phyloP scores from a whole-genome alignment of 2,797 vertebrate species.

The Squalus acanthias region DNA sequence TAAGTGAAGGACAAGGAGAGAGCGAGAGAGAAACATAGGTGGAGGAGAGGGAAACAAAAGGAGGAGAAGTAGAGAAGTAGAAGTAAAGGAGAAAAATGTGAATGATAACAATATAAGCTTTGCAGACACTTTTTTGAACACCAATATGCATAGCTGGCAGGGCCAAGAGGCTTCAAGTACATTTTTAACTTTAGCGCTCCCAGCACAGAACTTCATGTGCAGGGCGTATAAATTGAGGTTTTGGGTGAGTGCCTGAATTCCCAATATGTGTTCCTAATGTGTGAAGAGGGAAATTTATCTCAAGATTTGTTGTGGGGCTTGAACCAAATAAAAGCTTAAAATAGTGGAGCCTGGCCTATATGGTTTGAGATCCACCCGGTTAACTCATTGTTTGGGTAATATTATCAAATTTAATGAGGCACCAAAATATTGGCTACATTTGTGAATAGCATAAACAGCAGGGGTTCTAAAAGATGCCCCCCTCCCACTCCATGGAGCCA shows the following conservation, averaged over 20 bases:
- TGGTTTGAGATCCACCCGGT: too few relatives aligned
- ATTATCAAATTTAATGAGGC: too few relatives aligned
- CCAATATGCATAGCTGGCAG: not conserved
- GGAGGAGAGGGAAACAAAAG: not conserved
- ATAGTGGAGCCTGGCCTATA: too few relatives aligned
- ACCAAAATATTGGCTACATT: too few relatives aligned
- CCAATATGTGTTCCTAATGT: not conserved
- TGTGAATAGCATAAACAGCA: too few relatives aligned
- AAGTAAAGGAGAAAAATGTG: not conserved
- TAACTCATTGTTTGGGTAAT: too few relatives aligned
- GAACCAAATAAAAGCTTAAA: too few relatives aligned
- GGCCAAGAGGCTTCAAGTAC: not conserved
- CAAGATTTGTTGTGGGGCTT: too few relatives aligned
- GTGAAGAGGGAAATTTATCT: not conserved
- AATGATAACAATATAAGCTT: not conserved
- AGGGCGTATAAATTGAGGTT: not conserved
- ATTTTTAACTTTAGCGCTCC: not conserved
- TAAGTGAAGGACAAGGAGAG: not conserved
- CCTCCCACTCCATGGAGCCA: too few relatives aligned
- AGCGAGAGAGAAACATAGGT: not conserved
- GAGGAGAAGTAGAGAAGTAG: not conserved
- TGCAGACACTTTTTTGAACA: not conserved
- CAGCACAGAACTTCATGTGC: not conserved
- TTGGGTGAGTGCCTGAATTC: not conserved
- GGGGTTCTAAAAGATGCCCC: too few relatives aligned